These are phyloP conservation scores for Agrypnus murinus DNA, from an alignment of 2,888 invertebrate species.

Conservation along the genomic window DNA sequence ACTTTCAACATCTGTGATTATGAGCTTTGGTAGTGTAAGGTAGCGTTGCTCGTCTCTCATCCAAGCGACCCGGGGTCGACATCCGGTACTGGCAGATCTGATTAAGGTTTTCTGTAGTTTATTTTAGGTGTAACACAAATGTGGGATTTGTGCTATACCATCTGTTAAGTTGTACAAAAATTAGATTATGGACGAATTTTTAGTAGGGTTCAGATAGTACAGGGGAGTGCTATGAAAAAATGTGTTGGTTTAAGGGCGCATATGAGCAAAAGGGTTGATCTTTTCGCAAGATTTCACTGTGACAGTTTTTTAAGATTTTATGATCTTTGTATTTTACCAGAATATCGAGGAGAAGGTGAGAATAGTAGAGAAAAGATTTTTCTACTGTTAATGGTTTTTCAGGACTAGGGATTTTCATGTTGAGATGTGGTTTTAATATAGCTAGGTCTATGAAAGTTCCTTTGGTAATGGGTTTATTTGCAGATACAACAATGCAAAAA, in stretches of 20 bases:
- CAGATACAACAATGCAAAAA: conserved; percentile 60
- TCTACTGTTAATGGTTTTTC: conserved; percentile 5
- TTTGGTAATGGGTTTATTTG: conserved; percentile 64
- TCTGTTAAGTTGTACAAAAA: too few species aligned
- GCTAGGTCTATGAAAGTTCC: conserved; percentile 64
- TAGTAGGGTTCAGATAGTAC: conserved; percentile 62
- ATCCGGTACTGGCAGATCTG: too few species aligned
- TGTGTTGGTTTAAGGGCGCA: conserved; percentile 61
- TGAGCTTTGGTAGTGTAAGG: too few species aligned
- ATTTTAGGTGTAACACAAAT: too few species aligned
- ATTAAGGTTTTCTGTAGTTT: too few species aligned
- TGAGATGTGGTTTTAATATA: conserved; percentile 62
- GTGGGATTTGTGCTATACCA: too few species aligned
- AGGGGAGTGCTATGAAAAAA: conserved; percentile 65
- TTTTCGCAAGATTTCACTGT: conserved; percentile 64
- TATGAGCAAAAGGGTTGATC: conserved; percentile 65
- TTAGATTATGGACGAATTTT: conserved; percentile 63
- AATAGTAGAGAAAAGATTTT: neutral
- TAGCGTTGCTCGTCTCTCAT: too few species aligned
- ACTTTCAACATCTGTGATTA: too few species aligned
- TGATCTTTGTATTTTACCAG: conserved; percentile 63
- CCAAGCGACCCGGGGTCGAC: too few species aligned
- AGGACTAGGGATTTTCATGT: conserved; percentile 61
- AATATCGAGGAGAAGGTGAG: conserved; percentile 63
- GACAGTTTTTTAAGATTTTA: conserved; percentile 64